Evolutionary conservation across 2,888 invertebrate species (phyloP).

Genomic region (Monoplex corrugatus): DNA sequence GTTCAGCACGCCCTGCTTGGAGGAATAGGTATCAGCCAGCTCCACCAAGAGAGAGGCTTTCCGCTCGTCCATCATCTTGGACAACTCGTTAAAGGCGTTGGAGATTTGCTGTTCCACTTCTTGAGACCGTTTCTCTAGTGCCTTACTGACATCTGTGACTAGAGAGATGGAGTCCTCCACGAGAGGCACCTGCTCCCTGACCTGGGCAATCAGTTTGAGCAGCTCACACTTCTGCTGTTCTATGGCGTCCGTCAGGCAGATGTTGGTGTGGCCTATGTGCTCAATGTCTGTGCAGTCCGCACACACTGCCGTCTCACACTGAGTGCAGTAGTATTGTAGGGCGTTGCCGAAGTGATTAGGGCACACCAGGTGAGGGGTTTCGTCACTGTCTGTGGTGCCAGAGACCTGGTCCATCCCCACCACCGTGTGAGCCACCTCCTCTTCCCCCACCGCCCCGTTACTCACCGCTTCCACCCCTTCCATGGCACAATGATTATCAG

Average conservation of each 20-base stretch:
- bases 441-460: constrained; percentile 38
- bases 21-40: constrained; percentile 75
- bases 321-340: constrained; percentile 82
- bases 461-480: constrained; percentile 51
- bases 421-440: constrained; percentile 65
- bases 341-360: constrained; percentile 79
- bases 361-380: constrained; percentile 74
- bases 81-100: constrained; percentile 78
- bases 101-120: constrained; percentile 69
- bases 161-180: constrained; percentile 77
- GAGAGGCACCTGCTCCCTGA: constrained; percentile 77
- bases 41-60: constrained; percentile 77
- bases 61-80: constrained; percentile 76
- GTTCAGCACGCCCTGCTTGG: constrained; percentile 78
- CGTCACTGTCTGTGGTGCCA: constrained; percentile 67
- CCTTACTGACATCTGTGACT: constrained; percentile 71
- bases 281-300: constrained; percentile 83
- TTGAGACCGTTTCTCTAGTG: constrained; percentile 59
- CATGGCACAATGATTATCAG: constrained; percentile 69
- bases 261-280: constrained; percentile 82
- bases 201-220: constrained; percentile 75
- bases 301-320: constrained; percentile 83
- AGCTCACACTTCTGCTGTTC: constrained; percentile 80
- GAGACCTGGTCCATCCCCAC: constrained; percentile 55
- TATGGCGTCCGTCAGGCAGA: constrained; percentile 82